Percentiles rank a stretch among this genome's conserved stretches.
Evolutionary conservation across 2,888 invertebrate genomes (phyloP).

Genomic region (Chaitophorus viminalis): DNA sequence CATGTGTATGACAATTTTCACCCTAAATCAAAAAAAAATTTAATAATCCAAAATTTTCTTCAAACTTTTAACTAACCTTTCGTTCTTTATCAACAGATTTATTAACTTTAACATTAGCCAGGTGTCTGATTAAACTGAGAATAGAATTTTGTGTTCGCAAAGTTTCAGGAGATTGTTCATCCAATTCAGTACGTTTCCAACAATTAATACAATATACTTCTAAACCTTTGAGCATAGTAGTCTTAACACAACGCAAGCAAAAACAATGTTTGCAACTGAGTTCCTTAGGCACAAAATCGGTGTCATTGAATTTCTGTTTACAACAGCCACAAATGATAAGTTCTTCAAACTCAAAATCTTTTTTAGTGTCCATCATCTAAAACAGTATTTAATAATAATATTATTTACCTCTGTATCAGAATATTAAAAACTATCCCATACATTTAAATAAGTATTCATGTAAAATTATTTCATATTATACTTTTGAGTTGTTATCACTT

Average conservation of each 20-base stretch:
- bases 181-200: conserved; percentile 78
- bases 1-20: conserved; percentile 78
- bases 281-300: conserved; percentile 78
- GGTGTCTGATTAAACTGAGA: conserved; percentile 75
- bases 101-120: conserved; percentile 67
- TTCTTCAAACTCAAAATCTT: conserved; percentile 73
- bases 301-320: conserved; percentile 79
- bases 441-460: neutral
- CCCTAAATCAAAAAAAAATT: conserved; percentile 64
- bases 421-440: neutral
- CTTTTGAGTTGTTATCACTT: neutral
- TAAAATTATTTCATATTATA: neutral
- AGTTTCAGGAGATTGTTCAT: conserved; percentile 75
- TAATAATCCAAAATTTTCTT: neutral
- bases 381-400: conserved; percentile 33
- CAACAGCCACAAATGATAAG: conserved; percentile 80
- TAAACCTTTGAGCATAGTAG: conserved; percentile 74
- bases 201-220: conserved; percentile 79
- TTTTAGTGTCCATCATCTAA: conserved; percentile 66
- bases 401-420: neutral
- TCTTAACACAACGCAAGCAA: conserved; percentile 79
- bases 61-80: conserved; percentile 66
- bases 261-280: conserved; percentile 82
- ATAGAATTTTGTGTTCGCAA: conserved; percentile 77
- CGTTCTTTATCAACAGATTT: conserved; percentile 69